These are phyloP conservation scores for Folsomia candida DNA, from an alignment of 2,888 invertebrate genomes.

Conservation along the genomic window DNA sequence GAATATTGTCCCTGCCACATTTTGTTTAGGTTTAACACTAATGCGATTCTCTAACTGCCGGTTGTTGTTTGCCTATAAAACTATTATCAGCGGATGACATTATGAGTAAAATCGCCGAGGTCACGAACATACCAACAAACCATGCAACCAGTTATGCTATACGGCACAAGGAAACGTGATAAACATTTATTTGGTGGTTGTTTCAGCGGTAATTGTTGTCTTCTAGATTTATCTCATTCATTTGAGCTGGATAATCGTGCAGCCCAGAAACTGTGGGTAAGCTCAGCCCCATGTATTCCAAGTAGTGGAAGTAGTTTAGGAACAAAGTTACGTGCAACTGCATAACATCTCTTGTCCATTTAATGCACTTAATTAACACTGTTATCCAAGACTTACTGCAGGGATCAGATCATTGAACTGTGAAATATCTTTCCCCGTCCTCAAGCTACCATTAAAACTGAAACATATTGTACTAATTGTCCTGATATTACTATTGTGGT, in stretches of 20 bases:
- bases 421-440: background rate
- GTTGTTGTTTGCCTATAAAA: background rate
- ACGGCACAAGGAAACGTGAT: background rate
- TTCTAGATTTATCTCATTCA: background rate
- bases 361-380: background rate
- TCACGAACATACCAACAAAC: background rate
- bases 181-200: background rate
- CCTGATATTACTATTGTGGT: too few relatives aligned
- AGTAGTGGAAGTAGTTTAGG: too few relatives aligned
- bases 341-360: background rate
- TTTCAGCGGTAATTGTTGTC: background rate
- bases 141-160: background rate
- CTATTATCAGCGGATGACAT: background rate
- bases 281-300: background rate
- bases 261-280: background rate
- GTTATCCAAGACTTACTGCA: background rate
- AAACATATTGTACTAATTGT: background rate
- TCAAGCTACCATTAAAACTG: background rate
- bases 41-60: background rate
- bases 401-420: background rate
- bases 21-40: too few relatives aligned
- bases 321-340: background rate
- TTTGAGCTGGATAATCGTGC: background rate
- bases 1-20: too few relatives aligned
- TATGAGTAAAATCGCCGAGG: background rate